Conservation (phyloP, 2,888 invertebrate genomes). For the Baccha elongata region DNA sequence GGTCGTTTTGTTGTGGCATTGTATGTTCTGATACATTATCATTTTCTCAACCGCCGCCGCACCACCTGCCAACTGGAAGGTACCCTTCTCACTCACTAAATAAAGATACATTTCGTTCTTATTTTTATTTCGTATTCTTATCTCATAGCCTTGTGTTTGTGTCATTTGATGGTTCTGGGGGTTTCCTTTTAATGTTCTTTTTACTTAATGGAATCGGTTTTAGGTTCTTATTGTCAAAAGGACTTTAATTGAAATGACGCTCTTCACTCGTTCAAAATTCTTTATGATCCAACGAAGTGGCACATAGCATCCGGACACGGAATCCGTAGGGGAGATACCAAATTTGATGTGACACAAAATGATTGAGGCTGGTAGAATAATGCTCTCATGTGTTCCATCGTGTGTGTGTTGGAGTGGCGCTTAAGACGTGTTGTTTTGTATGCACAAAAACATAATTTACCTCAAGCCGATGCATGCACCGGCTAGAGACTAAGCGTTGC, state of each 20-base stretch:
- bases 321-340: constrained; percentile 17
- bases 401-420: neutral
- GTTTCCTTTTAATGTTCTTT: constrained; percentile 34
- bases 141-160: constrained; percentile 22
- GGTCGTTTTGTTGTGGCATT: constrained; percentile 10
- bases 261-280: constrained; percentile 35
- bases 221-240: constrained; percentile 60
- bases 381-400: constrained; percentile 9
- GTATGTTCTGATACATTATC: neutral
- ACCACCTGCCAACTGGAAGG: too few relatives aligned
- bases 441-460: constrained; percentile 2
- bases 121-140: constrained; percentile 34
- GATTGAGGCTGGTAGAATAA: constrained; percentile 7
- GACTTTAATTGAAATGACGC: constrained; percentile 70
- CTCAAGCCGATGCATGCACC: constrained; percentile 27
- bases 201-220: constrained; percentile 65
- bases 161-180: constrained; percentile 20
- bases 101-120: neutral
- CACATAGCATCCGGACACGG: constrained; percentile 52
- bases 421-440: constrained; percentile 19
- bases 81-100: neutral
- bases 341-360: constrained; percentile 23
- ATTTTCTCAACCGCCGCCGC: neutral
- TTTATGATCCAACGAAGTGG: constrained; percentile 63
- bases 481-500: neutral